Conservation (phyloP, 1,140 invertebrate species). For the Drosophila guanche region DNA sequence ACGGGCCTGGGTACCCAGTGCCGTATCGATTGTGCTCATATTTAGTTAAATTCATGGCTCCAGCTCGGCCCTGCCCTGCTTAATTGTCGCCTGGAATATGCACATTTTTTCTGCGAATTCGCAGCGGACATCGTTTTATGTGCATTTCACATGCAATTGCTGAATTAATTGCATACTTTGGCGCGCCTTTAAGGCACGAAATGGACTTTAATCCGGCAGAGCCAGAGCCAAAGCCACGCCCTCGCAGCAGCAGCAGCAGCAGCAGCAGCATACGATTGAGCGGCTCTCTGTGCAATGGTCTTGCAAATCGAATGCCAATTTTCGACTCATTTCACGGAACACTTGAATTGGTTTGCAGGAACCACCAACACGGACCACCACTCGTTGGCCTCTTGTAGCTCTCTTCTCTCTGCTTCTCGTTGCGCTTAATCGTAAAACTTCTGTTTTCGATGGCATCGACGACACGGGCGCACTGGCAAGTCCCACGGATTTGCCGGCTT, state of each 20-base stretch:
- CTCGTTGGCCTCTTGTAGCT: slow-evolving; percentile 28
- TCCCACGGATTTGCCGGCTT: background rate
- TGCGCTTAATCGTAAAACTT: slow-evolving; percentile 59
- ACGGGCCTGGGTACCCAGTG: background rate
- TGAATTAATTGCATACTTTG: slow-evolving; percentile 48
- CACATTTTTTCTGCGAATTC: slow-evolving; percentile 29
- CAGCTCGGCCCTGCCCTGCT: background rate
- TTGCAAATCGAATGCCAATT: slow-evolving; percentile 83
- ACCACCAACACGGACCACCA: slow-evolving; percentile 12
- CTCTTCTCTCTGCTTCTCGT: slow-evolving; percentile 33
- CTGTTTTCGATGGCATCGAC: slow-evolving; percentile 54
- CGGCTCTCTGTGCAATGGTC: slow-evolving; percentile 71
- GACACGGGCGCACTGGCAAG: slow-evolving; percentile 35
- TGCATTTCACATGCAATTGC: slow-evolving; percentile 57
- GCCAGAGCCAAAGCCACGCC: too few species aligned
- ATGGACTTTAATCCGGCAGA: slow-evolving; percentile 16
- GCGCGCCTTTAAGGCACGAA: slow-evolving; percentile 27
- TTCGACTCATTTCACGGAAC: slow-evolving; percentile 83
- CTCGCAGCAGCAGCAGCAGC: too few species aligned
- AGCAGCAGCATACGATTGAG: slow-evolving; percentile 14
- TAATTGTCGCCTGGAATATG: slow-evolving; percentile 36
- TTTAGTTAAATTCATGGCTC: too few species aligned
- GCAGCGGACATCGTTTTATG: slow-evolving; percentile 33
- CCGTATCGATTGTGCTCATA: too few species aligned
- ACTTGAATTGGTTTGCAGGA: slow-evolving; percentile 74